Evolutionary conservation across 2,113 vertebrate species (phyloP).

Genomic region (Odocoileus hemionus): DNA sequence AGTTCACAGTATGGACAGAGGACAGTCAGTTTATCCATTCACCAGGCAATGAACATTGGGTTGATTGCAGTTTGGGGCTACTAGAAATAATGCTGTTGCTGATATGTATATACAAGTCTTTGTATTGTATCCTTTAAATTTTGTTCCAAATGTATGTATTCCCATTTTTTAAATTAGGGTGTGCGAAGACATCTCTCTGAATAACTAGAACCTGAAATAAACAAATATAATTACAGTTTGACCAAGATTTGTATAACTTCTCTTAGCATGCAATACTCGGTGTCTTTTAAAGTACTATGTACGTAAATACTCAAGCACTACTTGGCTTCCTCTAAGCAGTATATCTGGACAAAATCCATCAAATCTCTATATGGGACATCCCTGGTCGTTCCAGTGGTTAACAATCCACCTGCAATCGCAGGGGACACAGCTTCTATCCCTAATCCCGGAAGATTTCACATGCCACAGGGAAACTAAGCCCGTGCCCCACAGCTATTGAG

Average conservation of each 20-base stretch:
- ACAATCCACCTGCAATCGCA: not conserved
- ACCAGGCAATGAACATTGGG: not conserved
- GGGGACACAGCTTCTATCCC: not conserved
- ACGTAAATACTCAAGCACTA: slow-evolving; percentile 16
- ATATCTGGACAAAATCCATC: slow-evolving; percentile 23
- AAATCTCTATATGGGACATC: not conserved
- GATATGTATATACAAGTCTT: slow-evolving; percentile 11
- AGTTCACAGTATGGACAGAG: not conserved
- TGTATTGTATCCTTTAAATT: slow-evolving; percentile 31
- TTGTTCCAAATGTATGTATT: slow-evolving; percentile 22
- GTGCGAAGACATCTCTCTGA: slow-evolving; percentile 30
- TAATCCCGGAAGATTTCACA: not conserved
- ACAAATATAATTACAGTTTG: slow-evolving; percentile 49
- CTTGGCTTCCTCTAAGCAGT: slow-evolving; percentile 13
- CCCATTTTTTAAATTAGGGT: slow-evolving; percentile 12
- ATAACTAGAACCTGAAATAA: slow-evolving; percentile 46
- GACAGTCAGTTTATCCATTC: not conserved
- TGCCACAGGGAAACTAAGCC: not conserved
- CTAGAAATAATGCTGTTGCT: not conserved
- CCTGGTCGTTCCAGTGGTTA: not conserved
- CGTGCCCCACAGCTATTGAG: not conserved
- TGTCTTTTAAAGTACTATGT: not conserved
- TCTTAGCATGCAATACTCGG: not conserved
- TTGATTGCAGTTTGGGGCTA: not conserved
- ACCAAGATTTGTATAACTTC: slow-evolving; percentile 33